A percentile compares a stretch with the other conserved stretches of the same genome.
These are phyloP conservation scores for Azemiops feae DNA, from an alignment of 2,113 vertebrate genomes.

Conservation along the genomic window DNA sequence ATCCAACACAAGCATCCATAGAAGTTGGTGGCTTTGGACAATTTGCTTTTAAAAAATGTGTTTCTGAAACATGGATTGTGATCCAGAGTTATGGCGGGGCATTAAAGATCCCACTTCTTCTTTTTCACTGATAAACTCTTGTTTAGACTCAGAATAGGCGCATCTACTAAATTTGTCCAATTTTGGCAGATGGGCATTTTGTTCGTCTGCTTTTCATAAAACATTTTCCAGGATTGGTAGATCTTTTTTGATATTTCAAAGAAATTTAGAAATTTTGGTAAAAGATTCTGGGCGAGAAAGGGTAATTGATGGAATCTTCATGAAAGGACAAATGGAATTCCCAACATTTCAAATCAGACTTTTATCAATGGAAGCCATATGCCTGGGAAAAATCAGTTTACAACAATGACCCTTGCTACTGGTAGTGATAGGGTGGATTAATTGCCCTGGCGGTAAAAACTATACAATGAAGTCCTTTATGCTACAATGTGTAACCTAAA, in stretches of 20 bases:
- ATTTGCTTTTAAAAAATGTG: not conserved
- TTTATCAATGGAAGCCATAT: not conserved
- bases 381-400: not conserved
- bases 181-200: not conserved
- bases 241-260: not conserved
- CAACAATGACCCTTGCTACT: not conserved
- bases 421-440: slow-evolving; percentile 24
- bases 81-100: not conserved
- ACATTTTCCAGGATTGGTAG: not conserved
- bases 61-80: not conserved
- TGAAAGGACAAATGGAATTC: not conserved
- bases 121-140: not conserved
- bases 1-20: not conserved
- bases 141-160: not conserved
- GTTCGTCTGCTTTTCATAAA: not conserved
- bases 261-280: not conserved
- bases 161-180: not conserved
- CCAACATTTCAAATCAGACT: not conserved
- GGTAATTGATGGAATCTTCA: not conserved
- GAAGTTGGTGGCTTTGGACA: not conserved
- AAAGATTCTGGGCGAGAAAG: not conserved
- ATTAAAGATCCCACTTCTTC: not conserved
- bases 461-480: slow-evolving; percentile 46
- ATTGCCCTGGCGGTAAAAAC: slow-evolving; percentile 45
- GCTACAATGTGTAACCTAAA: slow-evolving; percentile 39